Percentiles rank a stretch among this genome's conserved stretches.
Conservation (phyloP, 2,797 vertebrate genomes). For the Sciurus carolinensis region DNA sequence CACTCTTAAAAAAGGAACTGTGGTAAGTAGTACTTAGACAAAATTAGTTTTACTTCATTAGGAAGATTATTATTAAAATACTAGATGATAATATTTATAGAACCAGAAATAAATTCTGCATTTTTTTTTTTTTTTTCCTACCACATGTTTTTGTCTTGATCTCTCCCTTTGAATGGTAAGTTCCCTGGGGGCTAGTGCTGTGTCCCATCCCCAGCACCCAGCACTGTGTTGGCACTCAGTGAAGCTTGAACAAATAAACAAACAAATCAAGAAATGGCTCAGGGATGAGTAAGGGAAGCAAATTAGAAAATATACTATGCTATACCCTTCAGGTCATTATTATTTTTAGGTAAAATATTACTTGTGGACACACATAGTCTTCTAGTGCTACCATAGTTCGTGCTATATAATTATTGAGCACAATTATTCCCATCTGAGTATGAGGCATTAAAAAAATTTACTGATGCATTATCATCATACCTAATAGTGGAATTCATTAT, state of each 20-base stretch:
- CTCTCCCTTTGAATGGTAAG: not conserved
- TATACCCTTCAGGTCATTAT: not conserved
- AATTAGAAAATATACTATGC: not conserved
- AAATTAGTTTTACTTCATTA: slow-evolving; percentile 8
- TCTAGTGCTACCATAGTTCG: not conserved
- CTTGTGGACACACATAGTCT: not conserved
- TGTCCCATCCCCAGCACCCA: not conserved
- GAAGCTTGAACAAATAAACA: not conserved
- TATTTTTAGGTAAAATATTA: slow-evolving; percentile 38
- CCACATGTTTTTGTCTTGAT: not conserved
- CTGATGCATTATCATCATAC: too few relatives aligned
- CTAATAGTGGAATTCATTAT: too few relatives aligned
- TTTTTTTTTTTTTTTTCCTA: not conserved
- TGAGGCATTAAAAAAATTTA: too few relatives aligned
- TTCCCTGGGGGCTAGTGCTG: not conserved
- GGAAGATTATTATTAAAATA: slow-evolving; percentile 29
- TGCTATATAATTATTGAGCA: not conserved
- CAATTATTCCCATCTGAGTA: not conserved
- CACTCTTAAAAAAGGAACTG: not conserved
- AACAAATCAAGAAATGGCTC: slow-evolving; percentile 23
- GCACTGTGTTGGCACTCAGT: not conserved
- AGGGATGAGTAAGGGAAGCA: not conserved
- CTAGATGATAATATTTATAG: not conserved
- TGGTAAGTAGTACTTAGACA: not conserved
- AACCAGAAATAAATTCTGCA: slow-evolving; percentile 50